phyloP scores from a whole-genome alignment of 1,140 invertebrate genomes.

The Bacillus rossius region DNA sequence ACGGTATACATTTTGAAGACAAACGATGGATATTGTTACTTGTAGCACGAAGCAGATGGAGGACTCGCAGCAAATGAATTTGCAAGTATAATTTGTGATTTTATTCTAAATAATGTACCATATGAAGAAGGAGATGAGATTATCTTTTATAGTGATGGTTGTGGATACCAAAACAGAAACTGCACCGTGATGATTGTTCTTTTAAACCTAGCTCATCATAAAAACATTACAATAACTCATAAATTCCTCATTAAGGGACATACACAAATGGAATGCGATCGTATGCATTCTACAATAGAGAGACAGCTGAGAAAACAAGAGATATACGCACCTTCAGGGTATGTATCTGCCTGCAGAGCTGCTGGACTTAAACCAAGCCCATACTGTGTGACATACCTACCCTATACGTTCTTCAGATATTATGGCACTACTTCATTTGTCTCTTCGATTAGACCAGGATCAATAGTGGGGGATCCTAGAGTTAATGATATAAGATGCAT shows the following conservation, averaged over 20 bases:
- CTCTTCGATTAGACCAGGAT: too few species aligned
- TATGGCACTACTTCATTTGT: too few species aligned
- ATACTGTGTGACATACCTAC: too few species aligned
- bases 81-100: background rate
- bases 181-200: constrained; percentile 25
- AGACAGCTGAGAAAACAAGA: constrained; percentile 5
- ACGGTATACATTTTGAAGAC: too few species aligned
- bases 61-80: constrained; percentile 24
- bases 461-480: too few species aligned
- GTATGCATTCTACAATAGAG: constrained; percentile 27
- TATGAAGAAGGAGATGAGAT: constrained; percentile 9
- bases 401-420: too few species aligned
- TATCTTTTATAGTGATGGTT: constrained; percentile 30
- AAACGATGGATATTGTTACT: constrained; percentile 19
- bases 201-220: constrained; percentile 15
- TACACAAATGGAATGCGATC: constrained; percentile 37
- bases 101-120: constrained; percentile 8
- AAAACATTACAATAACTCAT: constrained; percentile 27
- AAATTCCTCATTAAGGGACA: constrained; percentile 34
- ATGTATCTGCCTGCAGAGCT: too few species aligned
- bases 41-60: constrained; percentile 28
- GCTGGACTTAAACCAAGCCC: too few species aligned
- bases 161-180: constrained; percentile 32
- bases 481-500: too few species aligned
- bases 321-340: too few species aligned